Evolutionary conservation across 2,113 vertebrate species (phyloP).

Genomic region (Ochotona curzoniae): DNA sequence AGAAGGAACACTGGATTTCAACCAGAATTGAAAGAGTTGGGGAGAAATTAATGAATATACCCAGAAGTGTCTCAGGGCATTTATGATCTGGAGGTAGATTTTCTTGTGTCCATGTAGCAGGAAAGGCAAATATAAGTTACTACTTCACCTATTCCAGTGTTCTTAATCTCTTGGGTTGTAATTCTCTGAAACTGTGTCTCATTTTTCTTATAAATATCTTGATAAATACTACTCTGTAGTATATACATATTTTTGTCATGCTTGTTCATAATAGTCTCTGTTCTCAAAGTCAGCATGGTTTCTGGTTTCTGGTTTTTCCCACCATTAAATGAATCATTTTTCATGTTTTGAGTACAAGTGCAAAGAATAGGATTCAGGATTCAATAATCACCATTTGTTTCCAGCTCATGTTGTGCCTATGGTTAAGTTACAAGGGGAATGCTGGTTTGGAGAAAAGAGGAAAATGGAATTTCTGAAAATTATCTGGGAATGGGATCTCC

Average conservation of each 20-base stretch:
- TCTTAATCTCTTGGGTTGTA: background rate
- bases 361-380: background rate
- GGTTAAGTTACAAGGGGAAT: background rate
- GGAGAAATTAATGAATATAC: background rate
- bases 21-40: background rate
- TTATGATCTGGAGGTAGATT: background rate
- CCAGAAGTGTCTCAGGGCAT: background rate
- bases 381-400: background rate
- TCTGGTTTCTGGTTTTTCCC: background rate
- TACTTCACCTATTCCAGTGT: background rate
- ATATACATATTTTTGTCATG: background rate
- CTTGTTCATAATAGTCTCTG: background rate
- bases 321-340: background rate
- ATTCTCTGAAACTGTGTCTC: background rate
- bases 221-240: background rate
- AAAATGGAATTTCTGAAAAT: background rate
- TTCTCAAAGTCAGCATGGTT: background rate
- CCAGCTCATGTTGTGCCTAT: background rate
- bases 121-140: background rate
- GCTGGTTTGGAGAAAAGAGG: background rate
- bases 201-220: background rate
- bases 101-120: fast-evolving
- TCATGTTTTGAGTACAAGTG: background rate
- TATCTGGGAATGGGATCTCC: background rate
- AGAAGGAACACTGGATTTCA: background rate